Conservation (phyloP, 1,140 invertebrate genomes). For the Cherax destructor region DNA sequence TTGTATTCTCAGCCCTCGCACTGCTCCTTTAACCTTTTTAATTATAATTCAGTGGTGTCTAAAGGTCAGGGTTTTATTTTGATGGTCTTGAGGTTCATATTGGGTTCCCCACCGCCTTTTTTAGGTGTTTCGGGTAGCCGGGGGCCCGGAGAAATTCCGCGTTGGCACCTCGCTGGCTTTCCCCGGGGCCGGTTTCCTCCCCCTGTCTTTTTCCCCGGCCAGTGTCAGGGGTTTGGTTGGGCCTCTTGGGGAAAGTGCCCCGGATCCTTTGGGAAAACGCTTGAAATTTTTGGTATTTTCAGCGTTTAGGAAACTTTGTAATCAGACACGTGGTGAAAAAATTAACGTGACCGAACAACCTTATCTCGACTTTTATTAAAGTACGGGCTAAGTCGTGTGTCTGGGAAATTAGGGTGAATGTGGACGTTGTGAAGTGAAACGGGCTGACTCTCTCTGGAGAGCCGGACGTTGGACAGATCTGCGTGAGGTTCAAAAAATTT, state of each 20-base stretch:
- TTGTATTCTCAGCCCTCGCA: neutral
- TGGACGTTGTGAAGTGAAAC: neutral
- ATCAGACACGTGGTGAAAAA: neutral
- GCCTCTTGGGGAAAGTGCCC: neutral
- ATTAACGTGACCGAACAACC: neutral
- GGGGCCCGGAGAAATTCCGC: conserved; percentile 22
- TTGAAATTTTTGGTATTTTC: neutral
- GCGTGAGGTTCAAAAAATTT: too few species aligned
- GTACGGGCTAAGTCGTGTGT: neutral
- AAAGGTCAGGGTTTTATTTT: conserved; percentile 9
- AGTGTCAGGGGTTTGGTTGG: conserved; percentile 24
- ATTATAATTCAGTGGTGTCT: neutral
- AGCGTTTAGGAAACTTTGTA: neutral
- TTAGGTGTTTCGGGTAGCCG: neutral
- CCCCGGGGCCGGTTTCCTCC: conserved; percentile 17
- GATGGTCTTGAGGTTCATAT: conserved; percentile 3
- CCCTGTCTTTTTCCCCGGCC: neutral
- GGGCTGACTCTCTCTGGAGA: neutral
- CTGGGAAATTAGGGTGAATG: neutral
- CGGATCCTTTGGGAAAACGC: neutral
- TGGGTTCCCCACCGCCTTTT: neutral
- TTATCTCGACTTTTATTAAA: neutral
- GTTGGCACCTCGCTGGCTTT: conserved; percentile 30
- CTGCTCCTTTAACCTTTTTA: neutral
- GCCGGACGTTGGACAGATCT: neutral